phyloP scores from a whole-genome alignment of 2,797 vertebrate genomes.

The Poeciliopsis infans region DNA sequence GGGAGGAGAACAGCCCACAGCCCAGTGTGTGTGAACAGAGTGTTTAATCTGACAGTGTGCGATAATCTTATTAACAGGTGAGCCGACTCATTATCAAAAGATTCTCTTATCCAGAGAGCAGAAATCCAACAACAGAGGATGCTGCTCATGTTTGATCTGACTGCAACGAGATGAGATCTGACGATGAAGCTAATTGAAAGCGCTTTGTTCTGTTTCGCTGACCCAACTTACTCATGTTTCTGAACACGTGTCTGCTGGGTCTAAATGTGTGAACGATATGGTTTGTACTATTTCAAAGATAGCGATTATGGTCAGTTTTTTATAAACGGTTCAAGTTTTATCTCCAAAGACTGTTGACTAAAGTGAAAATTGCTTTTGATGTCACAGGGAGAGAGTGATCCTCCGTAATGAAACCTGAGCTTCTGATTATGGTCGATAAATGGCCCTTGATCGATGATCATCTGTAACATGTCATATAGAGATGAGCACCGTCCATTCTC shows the following conservation, averaged over 20 bases:
- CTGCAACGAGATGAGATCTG: slow-evolving; percentile 27
- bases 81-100: slow-evolving; percentile 61
- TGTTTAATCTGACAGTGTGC: slow-evolving; percentile 74
- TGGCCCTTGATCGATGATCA: slow-evolving; percentile 7
- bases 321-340: slow-evolving; percentile 20
- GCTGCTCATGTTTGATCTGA: slow-evolving; percentile 50
- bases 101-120: slow-evolving; percentile 40
- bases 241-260: slow-evolving; percentile 42
- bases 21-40: slow-evolving; percentile 63
- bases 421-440: slow-evolving; percentile 16
- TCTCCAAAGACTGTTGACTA: slow-evolving; percentile 18
- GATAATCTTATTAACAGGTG: slow-evolving; percentile 81
- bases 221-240: slow-evolving; percentile 31
- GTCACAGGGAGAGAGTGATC: slow-evolving; percentile 31
- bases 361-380: slow-evolving; percentile 33
- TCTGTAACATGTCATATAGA: slow-evolving; percentile 4
- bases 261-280: slow-evolving; percentile 17
- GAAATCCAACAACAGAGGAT: slow-evolving; percentile 23
- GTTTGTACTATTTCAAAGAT: slow-evolving; percentile 55
- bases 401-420: slow-evolving; percentile 20
- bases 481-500: slow-evolving; percentile 7
- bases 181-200: slow-evolving; percentile 43
- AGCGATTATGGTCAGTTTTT: slow-evolving; percentile 32
- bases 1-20: slow-evolving; percentile 51
- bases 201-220: slow-evolving; percentile 48